Conservation (phyloP, 2,113 vertebrate species). For the Eupsittula cactorum region DNA sequence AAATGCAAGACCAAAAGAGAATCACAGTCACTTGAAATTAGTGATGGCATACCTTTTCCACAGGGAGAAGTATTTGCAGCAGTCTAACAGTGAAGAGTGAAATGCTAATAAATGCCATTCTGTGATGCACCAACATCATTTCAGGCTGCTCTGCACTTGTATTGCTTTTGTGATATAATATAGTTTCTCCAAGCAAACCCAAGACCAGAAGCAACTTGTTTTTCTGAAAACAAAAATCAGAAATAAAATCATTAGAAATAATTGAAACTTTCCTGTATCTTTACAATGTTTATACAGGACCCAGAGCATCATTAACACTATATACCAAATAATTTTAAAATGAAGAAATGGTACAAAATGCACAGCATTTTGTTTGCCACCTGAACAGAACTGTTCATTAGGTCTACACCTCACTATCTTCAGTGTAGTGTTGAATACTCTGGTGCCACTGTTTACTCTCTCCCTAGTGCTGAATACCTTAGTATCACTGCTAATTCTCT, state of each 20-base stretch:
- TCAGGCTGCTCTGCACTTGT: conserved; percentile 73
- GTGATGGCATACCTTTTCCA: conserved; percentile 86
- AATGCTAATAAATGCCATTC: conserved; percentile 84
- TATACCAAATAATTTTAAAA: not conserved
- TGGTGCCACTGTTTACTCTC: not conserved
- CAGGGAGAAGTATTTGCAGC: conserved; percentile 88
- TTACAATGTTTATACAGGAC: not conserved
- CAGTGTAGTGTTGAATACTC: not conserved
- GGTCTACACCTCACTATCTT: not conserved
- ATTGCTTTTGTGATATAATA: conserved; percentile 81
- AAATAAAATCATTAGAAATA: not conserved
- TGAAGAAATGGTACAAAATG: not conserved
- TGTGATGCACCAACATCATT: conserved; percentile 79
- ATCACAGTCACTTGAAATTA: not conserved
- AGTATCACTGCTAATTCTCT: not conserved
- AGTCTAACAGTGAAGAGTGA: conserved; percentile 85
- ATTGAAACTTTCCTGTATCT: not conserved
- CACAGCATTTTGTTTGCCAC: not conserved
- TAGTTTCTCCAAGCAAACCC: conserved; percentile 83
- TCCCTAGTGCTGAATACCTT: not conserved
- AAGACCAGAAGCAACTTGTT: conserved; percentile 82
- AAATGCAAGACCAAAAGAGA: not conserved
- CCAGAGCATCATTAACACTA: not conserved
- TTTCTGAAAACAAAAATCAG: conserved; percentile 77
- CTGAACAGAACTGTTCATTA: not conserved